Evolutionary conservation across 1,140 invertebrate species (phyloP), one percentile per base, ranked within the genome.

Genomic region (Drosophila grimshawi): DNA sequence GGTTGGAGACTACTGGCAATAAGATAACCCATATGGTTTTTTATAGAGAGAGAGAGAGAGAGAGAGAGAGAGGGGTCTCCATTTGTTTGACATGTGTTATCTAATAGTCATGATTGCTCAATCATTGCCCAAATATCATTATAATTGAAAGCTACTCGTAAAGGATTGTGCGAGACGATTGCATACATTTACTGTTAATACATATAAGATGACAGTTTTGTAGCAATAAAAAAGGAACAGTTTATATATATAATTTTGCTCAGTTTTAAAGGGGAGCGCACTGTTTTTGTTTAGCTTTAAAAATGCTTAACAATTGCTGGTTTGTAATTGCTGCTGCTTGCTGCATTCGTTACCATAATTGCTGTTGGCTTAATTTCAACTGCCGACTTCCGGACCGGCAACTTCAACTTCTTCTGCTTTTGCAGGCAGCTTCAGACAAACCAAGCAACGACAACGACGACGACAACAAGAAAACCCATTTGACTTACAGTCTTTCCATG

Each of bases 281-380:
- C 73, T 55, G 68, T 46, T 68, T 49, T 79, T 72, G 5, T 66
- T 65, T 51, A 57, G 71, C 76, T 80, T 64, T 57, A 78, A 52
- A 76, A 80, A 76, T 73, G 60, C 51, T 64, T 65, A 62, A 70
- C 81, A 85, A 80, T 68, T 80, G 59, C 62, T 48, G 63, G 59
- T 49, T 76, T 75, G 56, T 86, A 86, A 86, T 86, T 81, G 82
- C 51, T 72, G 82, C 72, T 86, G 83, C 71, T 82, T 88, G 82
- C 80, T 81, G 68, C 80, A 88, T 82, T 86, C 86, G 79, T 82
- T 79, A 80, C 83, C 80, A 88, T 86, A 88, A 88, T 86, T 88
- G 82, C 82, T 86, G 82, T 86, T 86, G 82, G 82, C 82, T 86
- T 86, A 86, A 86, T 86, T 86, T 86, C 72, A 86, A 86, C 83